These are phyloP conservation scores for Fissipunctia ypsillon DNA, from an alignment of 2,888 invertebrate genomes.

Conservation along the genomic window DNA sequence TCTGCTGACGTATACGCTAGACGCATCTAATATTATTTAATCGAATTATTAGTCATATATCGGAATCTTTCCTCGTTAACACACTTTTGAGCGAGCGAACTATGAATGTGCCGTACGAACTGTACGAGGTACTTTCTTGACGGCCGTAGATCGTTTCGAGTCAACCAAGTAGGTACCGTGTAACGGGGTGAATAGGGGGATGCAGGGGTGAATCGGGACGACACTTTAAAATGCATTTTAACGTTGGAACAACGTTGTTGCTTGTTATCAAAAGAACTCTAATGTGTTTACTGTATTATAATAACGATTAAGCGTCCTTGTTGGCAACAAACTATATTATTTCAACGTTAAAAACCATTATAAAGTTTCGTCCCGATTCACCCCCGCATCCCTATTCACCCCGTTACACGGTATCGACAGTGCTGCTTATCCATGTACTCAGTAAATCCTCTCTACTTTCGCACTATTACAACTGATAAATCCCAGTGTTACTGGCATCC, in stretches of 20 bases:
- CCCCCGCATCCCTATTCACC: no score
- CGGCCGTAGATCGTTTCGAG: not conserved
- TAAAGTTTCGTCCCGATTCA: no score
- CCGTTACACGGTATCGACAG: no score
- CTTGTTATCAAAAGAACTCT: no score
- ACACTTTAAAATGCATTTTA: no score
- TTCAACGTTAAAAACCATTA: no score
- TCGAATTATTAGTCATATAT: constrained; percentile 9
- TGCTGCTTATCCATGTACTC: not conserved
- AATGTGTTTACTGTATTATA: no score
- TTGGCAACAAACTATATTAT: no score
- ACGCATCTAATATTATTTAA: constrained; percentile 16
- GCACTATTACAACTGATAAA: constrained; percentile 7
- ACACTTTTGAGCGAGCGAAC: not conserved
- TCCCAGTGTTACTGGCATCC: constrained; percentile 23
- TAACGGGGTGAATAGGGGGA: no score
- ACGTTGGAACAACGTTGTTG: no score
- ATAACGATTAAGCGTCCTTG: no score
- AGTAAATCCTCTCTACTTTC: not conserved
- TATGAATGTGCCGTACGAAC: not conserved
- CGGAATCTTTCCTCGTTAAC: not conserved
- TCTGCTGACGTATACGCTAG: constrained; percentile 12
- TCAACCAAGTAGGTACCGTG: not conserved
- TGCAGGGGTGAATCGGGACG: no score
- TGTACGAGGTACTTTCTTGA: not conserved